A percentile compares a stretch with the other conserved stretches of the same genome.
Evolutionary conservation across 2,113 vertebrate species (phyloP).

Genomic region (Myodes glareolus): DNA sequence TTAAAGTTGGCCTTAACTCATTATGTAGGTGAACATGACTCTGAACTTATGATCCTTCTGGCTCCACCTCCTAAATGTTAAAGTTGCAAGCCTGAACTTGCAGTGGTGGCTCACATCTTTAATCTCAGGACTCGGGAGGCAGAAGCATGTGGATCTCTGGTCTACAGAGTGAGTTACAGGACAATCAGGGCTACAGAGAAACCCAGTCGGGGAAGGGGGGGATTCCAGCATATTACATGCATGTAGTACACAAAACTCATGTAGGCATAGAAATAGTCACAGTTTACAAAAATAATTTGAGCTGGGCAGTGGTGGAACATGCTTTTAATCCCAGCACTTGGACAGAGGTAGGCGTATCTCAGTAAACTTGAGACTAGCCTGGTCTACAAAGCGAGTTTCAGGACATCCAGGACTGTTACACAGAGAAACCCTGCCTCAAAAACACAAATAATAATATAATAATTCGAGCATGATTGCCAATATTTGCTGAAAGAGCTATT

Average conservation of each 20-base stretch:
- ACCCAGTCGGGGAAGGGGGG: background rate
- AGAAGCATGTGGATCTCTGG: background rate
- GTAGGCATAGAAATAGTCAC: background rate
- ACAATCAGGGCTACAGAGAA: background rate
- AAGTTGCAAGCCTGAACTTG: background rate
- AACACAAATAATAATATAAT: background rate
- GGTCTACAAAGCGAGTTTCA: no score
- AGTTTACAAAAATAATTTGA: background rate
- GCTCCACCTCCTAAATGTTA: background rate
- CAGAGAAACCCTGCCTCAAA: no score
- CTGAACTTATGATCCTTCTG: background rate
- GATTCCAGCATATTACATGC: background rate
- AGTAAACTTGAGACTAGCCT: no score
- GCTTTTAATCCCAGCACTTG: no score
- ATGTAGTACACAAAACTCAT: background rate
- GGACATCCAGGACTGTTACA: no score
- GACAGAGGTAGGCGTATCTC: no score
- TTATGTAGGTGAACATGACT: background rate
- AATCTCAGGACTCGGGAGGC: background rate
- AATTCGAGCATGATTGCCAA: background rate
- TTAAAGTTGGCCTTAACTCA: background rate
- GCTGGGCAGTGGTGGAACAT: background rate
- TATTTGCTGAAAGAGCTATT: background rate
- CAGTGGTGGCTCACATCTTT: no score
- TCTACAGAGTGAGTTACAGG: background rate